Evolutionary conservation across 37 sponge, comb jelly and placozoan genomes (phyloP), one percentile per base, ranked within the genome.

Genomic region (Chondrilla cf. caribensis): DNA sequence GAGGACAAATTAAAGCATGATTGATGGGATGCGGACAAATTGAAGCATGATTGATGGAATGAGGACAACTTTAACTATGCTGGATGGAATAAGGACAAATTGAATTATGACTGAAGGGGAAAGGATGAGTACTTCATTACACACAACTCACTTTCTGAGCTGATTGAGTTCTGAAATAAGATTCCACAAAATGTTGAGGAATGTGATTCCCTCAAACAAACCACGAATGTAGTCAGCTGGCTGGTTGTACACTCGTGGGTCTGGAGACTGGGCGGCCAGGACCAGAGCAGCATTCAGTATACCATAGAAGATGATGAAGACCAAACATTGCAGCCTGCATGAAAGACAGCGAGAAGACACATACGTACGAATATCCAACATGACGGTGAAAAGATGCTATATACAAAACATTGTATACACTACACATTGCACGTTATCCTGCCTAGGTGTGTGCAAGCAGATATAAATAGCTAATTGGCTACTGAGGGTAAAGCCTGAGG

Each of bases 191-290:
- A 60, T 38, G 32, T 60, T 32, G 3, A 58, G 40, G 22, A 80
- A 21, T 2, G 38, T 25, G 25, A 62, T 42, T 11, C 40, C 62
- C 32, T 80, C 81, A 60, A 58, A 80, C 2, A 80, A 17, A 8
- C 81, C 81, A 32, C 81, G 81, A 31, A 80, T 25, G 11, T 60
- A 40, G 81, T 80, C 81, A 11, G 32, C 81, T 36, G 62, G 62
- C 9, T 59, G 39, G 58, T 35, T 39, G 41, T 80, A 80, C 25
- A 40, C 62, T 9, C 81, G 14, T 26, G 81, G 81, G 32, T 80
- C 81, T 11, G 38, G 18, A 18, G 36, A 9, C 25, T 60, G 8
- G 38, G 81, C 81, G 0, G 81, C 81, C 38, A 80, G 62, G 38
- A 80, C 18, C 2, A 80, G 62, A 26, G 81, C 81, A 25, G 38